Percentiles rank a stretch among this genome's conserved stretches.
Conservation (phyloP, 1,140 invertebrate genomes). For the Drosophila repletoides region DNA sequence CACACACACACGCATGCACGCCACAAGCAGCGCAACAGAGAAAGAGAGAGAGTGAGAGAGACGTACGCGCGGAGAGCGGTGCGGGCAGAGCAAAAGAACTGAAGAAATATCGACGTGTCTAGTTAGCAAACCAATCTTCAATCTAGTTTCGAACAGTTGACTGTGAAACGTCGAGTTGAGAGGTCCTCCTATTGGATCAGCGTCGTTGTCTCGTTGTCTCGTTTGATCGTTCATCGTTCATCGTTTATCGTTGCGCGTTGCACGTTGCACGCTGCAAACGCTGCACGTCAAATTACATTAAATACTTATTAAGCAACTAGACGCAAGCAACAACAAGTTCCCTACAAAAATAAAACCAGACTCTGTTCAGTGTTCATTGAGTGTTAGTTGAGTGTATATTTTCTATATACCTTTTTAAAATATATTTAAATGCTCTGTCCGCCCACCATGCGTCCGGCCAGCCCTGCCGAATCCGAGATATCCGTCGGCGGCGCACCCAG, state of each 20-base stretch:
- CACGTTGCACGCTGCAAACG: constrained; percentile 14
- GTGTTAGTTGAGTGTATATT: constrained; percentile 28
- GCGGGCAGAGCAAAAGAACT: constrained; percentile 66
- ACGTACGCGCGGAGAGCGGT: constrained; percentile 46
- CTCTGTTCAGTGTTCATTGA: constrained; percentile 42
- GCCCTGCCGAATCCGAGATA: constrained; percentile 86
- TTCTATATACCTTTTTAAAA: background rate
- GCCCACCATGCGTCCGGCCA: constrained; percentile 82
- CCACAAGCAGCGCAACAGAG: constrained; percentile 2
- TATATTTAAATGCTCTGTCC: constrained; percentile 78
- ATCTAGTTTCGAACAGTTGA: constrained; percentile 82
- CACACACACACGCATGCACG: constrained; percentile 5
- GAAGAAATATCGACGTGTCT: constrained; percentile 82
- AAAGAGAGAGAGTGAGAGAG: no score
- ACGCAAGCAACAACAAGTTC: constrained; percentile 5
- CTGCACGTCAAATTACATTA: constrained; percentile 3
- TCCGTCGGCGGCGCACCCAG: constrained; percentile 89
- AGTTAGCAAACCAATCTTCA: constrained; percentile 82
- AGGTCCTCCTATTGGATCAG: constrained; percentile 76
- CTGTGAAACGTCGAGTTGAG: constrained; percentile 80
- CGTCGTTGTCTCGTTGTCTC: constrained; percentile 59
- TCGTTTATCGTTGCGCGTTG: constrained; percentile 36
- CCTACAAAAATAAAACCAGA: background rate
- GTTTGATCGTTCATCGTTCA: constrained; percentile 30
- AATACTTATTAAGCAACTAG: constrained; percentile 32